Evolutionary conservation across 2,113 vertebrate genomes (phyloP).

Genomic region (Pitta sordida): DNA sequence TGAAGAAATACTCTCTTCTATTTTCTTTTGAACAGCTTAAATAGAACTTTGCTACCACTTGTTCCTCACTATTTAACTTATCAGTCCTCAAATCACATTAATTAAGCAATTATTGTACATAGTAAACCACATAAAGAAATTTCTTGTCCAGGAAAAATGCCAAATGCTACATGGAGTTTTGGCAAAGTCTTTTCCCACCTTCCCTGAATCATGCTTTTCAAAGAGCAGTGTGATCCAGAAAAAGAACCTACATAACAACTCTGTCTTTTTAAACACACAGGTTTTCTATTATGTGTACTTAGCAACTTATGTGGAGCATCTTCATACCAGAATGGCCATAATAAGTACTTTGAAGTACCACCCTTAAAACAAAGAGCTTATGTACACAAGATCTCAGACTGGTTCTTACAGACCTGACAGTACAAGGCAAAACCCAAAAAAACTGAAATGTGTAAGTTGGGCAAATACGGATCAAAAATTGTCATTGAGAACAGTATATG

Average conservation of each 20-base stretch:
- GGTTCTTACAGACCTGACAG: background rate
- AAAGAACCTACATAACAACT: constrained; percentile 1
- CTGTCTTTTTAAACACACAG: background rate
- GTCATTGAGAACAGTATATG: background rate
- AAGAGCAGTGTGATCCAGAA: background rate
- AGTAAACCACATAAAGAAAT: constrained; percentile 46
- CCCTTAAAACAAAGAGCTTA: constrained; percentile 33
- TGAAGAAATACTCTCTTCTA: background rate
- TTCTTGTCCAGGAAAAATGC: constrained; percentile 42
- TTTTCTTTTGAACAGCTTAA: constrained; percentile 18
- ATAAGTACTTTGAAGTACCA: constrained; percentile 35
- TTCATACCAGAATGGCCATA: constrained; percentile 37
- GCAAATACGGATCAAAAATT: background rate
- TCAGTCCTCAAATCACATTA: constrained; percentile 54
- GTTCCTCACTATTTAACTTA: constrained; percentile 43
- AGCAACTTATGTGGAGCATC: constrained; percentile 7
- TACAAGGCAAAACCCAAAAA: background rate
- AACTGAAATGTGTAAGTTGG: background rate
- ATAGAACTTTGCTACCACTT: constrained; percentile 30
- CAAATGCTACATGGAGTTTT: constrained; percentile 49
- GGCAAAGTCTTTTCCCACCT: background rate
- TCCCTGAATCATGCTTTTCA: constrained; percentile 8
- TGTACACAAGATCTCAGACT: background rate
- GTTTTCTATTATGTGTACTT: constrained; percentile 9
- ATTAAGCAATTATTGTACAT: constrained; percentile 43